Conservation (phyloP, 2,113 vertebrate genomes). For the Cettia cetti region DNA sequence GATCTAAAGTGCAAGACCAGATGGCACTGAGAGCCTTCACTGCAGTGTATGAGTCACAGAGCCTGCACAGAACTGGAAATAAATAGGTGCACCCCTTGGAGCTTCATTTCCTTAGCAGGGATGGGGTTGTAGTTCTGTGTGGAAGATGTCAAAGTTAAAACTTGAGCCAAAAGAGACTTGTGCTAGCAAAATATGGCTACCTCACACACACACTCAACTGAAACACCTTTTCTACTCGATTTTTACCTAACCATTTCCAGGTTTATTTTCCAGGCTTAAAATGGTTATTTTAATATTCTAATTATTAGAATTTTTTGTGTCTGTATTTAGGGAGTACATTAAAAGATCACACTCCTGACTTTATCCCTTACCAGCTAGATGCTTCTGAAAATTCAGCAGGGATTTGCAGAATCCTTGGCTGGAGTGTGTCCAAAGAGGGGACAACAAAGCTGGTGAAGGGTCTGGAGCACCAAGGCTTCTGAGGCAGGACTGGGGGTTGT, state of each 20-base stretch:
- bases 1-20: background rate
- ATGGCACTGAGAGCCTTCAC: background rate
- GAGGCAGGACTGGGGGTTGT: background rate
- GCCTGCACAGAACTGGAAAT: background rate
- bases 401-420: background rate
- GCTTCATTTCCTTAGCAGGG: conserved; percentile 33
- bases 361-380: background rate
- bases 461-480: background rate
- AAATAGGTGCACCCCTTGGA: background rate
- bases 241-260: background rate
- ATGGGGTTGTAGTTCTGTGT: background rate
- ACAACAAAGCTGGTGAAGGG: background rate
- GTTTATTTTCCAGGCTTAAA: background rate
- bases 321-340: background rate
- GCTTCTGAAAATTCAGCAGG: background rate
- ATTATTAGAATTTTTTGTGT: background rate
- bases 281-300: background rate
- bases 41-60: background rate
- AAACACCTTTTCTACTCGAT: background rate
- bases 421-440: background rate
- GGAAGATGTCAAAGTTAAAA: background rate
- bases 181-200: background rate
- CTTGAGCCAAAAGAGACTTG: background rate
- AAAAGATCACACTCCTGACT: background rate
- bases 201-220: fast-evolving